Evolutionary conservation across 2,113 vertebrate genomes (phyloP).

Genomic region (Prietella phreatophila): DNA sequence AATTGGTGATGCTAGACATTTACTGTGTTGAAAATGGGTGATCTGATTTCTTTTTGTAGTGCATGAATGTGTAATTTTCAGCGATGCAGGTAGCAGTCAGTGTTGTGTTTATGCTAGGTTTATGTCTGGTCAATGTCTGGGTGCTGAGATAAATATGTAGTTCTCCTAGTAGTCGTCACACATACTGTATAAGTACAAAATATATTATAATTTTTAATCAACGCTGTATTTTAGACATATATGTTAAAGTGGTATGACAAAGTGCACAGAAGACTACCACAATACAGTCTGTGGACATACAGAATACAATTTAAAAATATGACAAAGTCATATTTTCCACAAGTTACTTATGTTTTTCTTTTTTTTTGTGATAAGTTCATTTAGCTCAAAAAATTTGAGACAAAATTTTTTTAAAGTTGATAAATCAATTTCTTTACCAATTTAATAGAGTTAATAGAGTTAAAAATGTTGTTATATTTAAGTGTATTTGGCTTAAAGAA

Average conservation of each 20-base stretch:
- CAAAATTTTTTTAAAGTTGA: too few species aligned
- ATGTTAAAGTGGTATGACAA: not conserved
- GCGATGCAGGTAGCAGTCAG: not conserved
- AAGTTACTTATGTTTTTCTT: not conserved
- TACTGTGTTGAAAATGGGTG: not conserved
- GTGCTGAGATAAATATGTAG: not conserved
- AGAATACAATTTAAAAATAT: not conserved
- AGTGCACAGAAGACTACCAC: not conserved
- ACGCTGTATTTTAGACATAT: not conserved
- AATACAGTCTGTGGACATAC: not conserved
- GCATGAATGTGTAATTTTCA: not conserved
- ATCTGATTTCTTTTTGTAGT: not conserved
- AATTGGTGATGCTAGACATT: not conserved
- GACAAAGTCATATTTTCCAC: not conserved
- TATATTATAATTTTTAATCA: not conserved
- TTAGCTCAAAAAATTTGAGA: too few species aligned
- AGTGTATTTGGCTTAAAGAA: too few species aligned
- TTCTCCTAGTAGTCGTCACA: not conserved
- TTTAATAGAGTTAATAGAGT: too few species aligned
- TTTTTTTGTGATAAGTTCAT: too few species aligned
- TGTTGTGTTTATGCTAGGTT: not conserved
- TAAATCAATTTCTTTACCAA: too few species aligned
- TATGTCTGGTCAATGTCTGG: not conserved
- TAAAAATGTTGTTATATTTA: too few species aligned
- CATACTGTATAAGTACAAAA: not conserved